Evolutionary conservation across 2,888 invertebrate species (phyloP).

Genomic region (Chaitophorus viminalis): DNA sequence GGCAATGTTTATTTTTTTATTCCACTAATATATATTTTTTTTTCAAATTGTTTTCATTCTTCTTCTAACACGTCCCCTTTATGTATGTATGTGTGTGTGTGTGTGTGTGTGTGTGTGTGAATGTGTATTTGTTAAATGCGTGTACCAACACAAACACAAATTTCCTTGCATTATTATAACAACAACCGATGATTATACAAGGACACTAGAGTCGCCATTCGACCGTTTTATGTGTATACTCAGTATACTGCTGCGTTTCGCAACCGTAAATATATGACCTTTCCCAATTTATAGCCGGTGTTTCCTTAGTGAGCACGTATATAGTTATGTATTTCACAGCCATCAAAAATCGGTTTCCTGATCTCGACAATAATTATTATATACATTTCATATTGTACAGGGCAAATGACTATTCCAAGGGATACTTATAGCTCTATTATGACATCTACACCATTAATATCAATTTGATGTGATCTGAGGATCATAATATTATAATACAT

Average conservation of each 20-base stretch:
- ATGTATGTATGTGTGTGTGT: too few relatives aligned
- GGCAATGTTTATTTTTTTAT: conserved; percentile 7
- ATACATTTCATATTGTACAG: too few relatives aligned
- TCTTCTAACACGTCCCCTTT: neutral
- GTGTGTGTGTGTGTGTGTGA: too few relatives aligned
- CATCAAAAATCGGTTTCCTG: neutral
- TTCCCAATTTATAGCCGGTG: conserved; percentile 13
- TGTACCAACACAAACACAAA: neutral
- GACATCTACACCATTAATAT: too few relatives aligned
- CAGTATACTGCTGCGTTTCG: neutral
- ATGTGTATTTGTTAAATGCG: neutral
- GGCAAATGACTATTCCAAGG: too few relatives aligned
- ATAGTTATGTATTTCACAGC: neutral
- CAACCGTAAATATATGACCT: conserved; percentile 31
- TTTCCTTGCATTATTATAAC: neutral
- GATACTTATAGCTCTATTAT: too few relatives aligned
- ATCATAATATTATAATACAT: too few relatives aligned
- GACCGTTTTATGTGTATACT: conserved; percentile 5
- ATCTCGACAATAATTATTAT: neutral
- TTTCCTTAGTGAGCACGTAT: neutral
- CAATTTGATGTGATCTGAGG: too few relatives aligned
- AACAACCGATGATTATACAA: conserved; percentile 17
- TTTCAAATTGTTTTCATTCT: neutral
- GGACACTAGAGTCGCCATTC: conserved; percentile 27
- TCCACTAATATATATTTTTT: conserved; percentile 27